A percentile compares a stretch with the other conserved stretches of the same genome.
These are phyloP conservation scores for Caenorhabditis sp. DNA, from an alignment of 2,888 invertebrate species.

Conservation along the genomic window DNA sequence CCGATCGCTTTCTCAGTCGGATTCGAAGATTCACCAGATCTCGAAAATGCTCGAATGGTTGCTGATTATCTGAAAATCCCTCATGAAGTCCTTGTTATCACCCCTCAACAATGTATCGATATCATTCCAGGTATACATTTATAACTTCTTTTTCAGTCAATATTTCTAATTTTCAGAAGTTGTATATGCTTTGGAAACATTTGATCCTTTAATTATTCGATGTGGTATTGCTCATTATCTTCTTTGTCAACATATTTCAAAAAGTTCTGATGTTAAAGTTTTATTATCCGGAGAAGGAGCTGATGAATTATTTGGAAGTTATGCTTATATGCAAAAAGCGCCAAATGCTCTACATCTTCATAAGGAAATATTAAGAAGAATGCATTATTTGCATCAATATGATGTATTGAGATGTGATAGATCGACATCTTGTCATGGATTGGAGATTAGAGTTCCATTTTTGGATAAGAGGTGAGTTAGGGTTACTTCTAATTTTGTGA, in stretches of 20 bases:
- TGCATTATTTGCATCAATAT: conserved; percentile 69
- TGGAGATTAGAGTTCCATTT: conserved; percentile 70
- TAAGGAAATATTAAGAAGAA: conserved; percentile 65
- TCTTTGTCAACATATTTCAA: conserved; percentile 68
- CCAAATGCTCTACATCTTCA: conserved; percentile 68
- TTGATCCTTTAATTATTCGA: conserved; percentile 69
- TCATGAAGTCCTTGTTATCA: conserved; percentile 67
- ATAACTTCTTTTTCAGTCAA: conserved; percentile 3
- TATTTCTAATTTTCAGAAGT: conserved; percentile 57
- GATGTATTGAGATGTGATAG: conserved; percentile 67
- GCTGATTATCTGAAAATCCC: conserved; percentile 68
- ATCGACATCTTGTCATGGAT: conserved; percentile 68
- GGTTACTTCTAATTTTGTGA: too few species aligned
- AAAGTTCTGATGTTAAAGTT: conserved; percentile 67
- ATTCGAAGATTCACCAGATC: conserved; percentile 69
- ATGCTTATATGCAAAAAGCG: conserved; percentile 70
- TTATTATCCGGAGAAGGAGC: conserved; percentile 70
- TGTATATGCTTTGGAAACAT: conserved; percentile 69
- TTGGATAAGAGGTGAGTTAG: conserved; percentile 62
- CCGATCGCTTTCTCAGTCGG: conserved; percentile 69
- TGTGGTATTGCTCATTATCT: conserved; percentile 70
- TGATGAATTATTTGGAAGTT: conserved; percentile 70
- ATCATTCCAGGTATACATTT: conserved; percentile 60
- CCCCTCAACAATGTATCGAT: conserved; percentile 65
- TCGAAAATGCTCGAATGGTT: conserved; percentile 65